A percentile compares a stretch with the other conserved stretches of the same genome.
These are phyloP conservation scores for Drosophila rubida DNA, from an alignment of 2,888 invertebrate genomes.

Conservation along the genomic window DNA sequence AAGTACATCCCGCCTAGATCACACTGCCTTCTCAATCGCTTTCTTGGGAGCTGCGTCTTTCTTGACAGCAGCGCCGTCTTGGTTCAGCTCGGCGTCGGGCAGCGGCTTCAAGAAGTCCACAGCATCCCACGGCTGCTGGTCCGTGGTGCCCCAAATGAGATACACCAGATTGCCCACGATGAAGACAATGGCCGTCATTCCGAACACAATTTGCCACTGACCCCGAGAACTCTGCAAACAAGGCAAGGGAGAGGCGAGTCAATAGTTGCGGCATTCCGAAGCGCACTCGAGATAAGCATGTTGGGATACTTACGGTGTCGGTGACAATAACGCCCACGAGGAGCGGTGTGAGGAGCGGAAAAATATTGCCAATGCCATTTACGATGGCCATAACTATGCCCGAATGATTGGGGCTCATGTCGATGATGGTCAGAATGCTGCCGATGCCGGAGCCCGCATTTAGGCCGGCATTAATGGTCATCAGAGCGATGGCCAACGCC, in stretches of 20 bases:
- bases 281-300: not conserved
- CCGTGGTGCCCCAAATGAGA: constrained; percentile 88
- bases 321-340: constrained; percentile 86
- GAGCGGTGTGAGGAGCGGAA: constrained; percentile 87
- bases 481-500: constrained; percentile 85
- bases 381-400: constrained; percentile 89
- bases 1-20: not conserved
- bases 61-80: not conserved
- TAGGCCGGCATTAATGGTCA: constrained; percentile 86
- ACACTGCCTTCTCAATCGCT: not conserved
- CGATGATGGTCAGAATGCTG: constrained; percentile 86
- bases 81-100: constrained; percentile 5
- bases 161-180: constrained; percentile 89
- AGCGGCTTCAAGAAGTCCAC: constrained; percentile 42
- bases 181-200: constrained; percentile 88
- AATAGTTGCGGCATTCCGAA: constrained; percentile 8
- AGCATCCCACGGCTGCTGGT: constrained; percentile 89
- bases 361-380: constrained; percentile 87
- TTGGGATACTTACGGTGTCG: constrained; percentile 65
- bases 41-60: not conserved
- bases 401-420: constrained; percentile 88
- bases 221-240: constrained; percentile 84
- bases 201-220: constrained; percentile 91
- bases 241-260: not conserved
- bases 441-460: constrained; percentile 83